phyloP scores from a whole-genome alignment of 2,888 invertebrate species.

The Calameuta pallipes region DNA sequence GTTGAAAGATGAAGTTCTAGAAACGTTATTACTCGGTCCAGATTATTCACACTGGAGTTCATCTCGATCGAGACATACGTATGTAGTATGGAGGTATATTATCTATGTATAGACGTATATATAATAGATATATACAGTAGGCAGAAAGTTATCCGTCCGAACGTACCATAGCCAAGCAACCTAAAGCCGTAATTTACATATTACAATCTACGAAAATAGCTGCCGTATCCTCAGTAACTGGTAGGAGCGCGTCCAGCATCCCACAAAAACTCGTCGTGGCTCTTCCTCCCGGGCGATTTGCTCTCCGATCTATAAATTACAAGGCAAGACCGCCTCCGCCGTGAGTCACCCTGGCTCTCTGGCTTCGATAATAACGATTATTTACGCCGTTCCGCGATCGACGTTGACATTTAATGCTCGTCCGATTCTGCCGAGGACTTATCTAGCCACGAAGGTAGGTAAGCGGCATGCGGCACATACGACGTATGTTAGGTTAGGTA shows the following conservation, averaged over 20 bases:
- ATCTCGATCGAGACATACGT: not conserved
- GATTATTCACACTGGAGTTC: not conserved
- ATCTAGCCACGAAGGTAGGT: slow-evolving; percentile 13
- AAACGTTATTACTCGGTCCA: not conserved
- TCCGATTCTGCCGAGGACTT: slow-evolving; percentile 19
- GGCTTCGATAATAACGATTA: slow-evolving; percentile 59
- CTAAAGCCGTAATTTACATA: slow-evolving; percentile 38
- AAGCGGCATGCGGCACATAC: not conserved
- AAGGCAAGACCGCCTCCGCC: slow-evolving; percentile 42
- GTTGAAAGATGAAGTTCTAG: not conserved
- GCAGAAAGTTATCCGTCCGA: not conserved
- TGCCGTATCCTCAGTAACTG: slow-evolving; percentile 10
- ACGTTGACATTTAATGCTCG: slow-evolving; percentile 59
- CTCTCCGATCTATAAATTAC: slow-evolving; percentile 59
- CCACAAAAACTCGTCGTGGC: slow-evolving; percentile 53
- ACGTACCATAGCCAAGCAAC: not conserved
- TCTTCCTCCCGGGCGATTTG: slow-evolving; percentile 44
- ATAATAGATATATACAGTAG: not conserved
- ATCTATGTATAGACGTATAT: not conserved
- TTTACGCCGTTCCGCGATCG: slow-evolving; percentile 54
- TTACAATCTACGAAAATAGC: slow-evolving; percentile 39
- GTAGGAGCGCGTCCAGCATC: slow-evolving; percentile 53
- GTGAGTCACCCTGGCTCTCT: slow-evolving; percentile 27
- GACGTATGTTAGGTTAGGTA: not conserved
- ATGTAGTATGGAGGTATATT: not conserved